These are phyloP conservation scores for Nemoura dubitans DNA, from an alignment of 2,888 invertebrate species.

Conservation along the genomic window DNA sequence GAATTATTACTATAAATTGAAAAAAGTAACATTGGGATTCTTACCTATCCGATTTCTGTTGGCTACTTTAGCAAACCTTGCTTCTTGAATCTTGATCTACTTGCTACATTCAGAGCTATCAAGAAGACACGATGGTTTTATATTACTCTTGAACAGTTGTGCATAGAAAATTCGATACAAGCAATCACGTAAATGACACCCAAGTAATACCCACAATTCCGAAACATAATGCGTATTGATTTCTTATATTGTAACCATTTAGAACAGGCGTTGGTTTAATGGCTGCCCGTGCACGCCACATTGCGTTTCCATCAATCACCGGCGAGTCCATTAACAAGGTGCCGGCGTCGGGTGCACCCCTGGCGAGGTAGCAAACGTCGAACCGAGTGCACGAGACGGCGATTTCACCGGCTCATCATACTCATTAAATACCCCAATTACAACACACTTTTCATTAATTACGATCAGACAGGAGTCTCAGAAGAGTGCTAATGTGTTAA, in stretches of 20 bases:
- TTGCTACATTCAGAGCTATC: too few species aligned
- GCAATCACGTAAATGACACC: background rate
- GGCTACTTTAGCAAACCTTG: too few species aligned
- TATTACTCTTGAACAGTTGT: too few species aligned
- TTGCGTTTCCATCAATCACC: background rate
- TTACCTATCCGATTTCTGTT: too few species aligned
- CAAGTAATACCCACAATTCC: background rate
- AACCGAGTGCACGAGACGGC: background rate
- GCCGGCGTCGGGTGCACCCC: background rate
- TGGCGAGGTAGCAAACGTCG: background rate
- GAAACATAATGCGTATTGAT: background rate
- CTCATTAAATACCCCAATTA: background rate
- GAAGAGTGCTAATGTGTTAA: background rate
- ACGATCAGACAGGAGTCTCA: background rate
- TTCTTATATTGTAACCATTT: background rate
- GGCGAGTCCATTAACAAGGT: background rate
- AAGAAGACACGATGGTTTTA: too few species aligned
- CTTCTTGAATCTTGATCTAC: too few species aligned
- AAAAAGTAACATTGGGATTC: too few species aligned
- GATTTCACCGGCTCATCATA: background rate
- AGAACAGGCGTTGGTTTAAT: background rate
- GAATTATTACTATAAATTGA: too few species aligned
- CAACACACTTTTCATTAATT: background rate
- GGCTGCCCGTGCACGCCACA: background rate
- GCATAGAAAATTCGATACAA: too few species aligned